These are phyloP conservation scores for Nemoura dubitans DNA, from an alignment of 2,888 invertebrate genomes.

Conservation along the genomic window DNA sequence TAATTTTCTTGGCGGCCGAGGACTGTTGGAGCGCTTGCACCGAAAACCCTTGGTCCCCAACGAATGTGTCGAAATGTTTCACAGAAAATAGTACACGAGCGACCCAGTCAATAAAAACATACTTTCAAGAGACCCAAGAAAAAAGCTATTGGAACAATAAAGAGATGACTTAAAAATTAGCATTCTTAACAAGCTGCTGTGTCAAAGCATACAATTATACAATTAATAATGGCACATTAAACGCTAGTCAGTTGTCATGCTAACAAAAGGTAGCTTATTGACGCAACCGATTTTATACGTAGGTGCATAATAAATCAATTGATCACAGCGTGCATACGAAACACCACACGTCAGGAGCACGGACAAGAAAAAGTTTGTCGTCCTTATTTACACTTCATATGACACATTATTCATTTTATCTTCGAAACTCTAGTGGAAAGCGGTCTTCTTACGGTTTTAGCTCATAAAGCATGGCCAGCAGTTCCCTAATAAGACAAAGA, in stretches of 20 bases:
- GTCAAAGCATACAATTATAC: slow-evolving; percentile 5
- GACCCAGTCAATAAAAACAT: neutral
- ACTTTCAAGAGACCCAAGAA: neutral
- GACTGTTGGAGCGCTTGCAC: no score
- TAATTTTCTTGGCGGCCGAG: neutral
- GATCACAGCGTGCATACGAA: neutral
- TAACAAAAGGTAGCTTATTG: neutral
- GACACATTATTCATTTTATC: slow-evolving; percentile 2
- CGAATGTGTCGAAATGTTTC: neutral
- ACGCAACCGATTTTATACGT: neutral
- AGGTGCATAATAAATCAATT: neutral
- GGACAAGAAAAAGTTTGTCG: neutral
- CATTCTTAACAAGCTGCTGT: slow-evolving; percentile 4
- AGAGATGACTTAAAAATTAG: neutral
- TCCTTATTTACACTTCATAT: slow-evolving; percentile 4
- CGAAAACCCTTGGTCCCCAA: no score
- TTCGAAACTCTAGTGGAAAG: neutral
- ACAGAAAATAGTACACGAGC: neutral
- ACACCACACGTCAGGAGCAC: neutral
- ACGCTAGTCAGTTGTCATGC: neutral
- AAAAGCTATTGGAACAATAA: neutral
- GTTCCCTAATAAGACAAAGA: slow-evolving; percentile 12
- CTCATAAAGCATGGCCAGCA: slow-evolving; percentile 12
- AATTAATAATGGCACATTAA: neutral
- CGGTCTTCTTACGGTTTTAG: neutral